Base-by-base conservation (phyloP, 2,888 invertebrate species). In the Tetragnatha montana region DNA sequence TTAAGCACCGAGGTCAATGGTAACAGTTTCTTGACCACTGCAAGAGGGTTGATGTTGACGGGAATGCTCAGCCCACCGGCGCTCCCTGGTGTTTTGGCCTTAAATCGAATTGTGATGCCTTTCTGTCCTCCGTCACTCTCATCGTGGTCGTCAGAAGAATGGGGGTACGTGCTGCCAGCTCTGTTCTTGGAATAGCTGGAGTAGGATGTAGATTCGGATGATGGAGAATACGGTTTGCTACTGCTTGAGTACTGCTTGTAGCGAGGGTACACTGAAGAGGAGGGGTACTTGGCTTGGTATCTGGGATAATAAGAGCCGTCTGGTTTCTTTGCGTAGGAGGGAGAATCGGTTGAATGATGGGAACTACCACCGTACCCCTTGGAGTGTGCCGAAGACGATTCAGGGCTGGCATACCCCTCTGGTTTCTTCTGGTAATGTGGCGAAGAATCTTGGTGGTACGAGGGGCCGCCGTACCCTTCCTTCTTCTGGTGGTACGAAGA, bases 31-130 rank as follows among this genome's bases (percentile, higher is more conserved):
- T 84, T 90, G 12, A 87, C 71, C 6, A 90, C 90, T 8, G 87
- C 90, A 12, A 90, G 17, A 7, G 90, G 90, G 51, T 80, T 90
- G 51, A 90, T 83, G 50, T 50, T 81, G 1, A 90, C 71, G 22
- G 90, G 90, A n/a, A 90, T 87, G 35, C 69, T 90, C 8, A 87
- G 14, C 12, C 90, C 90, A 49, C 68, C 47, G 22, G 50, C 49
- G 10, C 86, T 80, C 6, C 71, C 71, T 14, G 89, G 81, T 0
- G 89, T 17, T 70, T 85, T 84, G 7, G 82, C 83, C 50, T 90
- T 90, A 68, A 91, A 86, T 8, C 88, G 60, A 17, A 91, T 84
- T 8, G 88, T 88, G 14, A 88, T 88, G 6, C 85, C 85, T 14
- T 88, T 78, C 60, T 91, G 85, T 12, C 81, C 22, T 10, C 85